Evolutionary conservation across 1,140 invertebrate species (phyloP), one percentile per base, ranked within the genome.

Genomic region (Leptopilina boulardi): DNA sequence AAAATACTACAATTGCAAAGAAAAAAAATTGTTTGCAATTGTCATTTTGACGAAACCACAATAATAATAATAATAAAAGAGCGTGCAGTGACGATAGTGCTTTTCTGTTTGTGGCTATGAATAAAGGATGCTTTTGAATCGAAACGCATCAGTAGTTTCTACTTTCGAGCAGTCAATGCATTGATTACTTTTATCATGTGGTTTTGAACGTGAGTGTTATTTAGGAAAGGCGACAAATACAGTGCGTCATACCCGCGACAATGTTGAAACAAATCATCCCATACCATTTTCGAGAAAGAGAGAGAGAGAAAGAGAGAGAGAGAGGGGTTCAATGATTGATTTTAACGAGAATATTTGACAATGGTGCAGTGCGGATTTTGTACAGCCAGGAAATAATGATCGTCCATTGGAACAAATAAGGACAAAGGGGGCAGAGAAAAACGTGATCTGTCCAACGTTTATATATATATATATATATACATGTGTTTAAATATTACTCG

Each of bases 401-500:
- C 59, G 59, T 66, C 13, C 59, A 66, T 66, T 66, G 59, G 59
- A 66, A 66, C 59, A 66, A 66, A 66, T 66, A 66, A 66, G 59
- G 59, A 66, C 59, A 66, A 66, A 66, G 59, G 59, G 59, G 11
- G 30, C 23, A 66, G 23, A 26, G 59, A 66, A 66, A 66, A 66
- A 66, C 59, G 59, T 23, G 23, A 30, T 30, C 4, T 66, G 59
- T 66, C 59, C 11, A 59, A 9, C 59, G 11, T 66, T 3, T 66
- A 66, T 21, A 66, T 66, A 21, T 56, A 18, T 26, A 23, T 34
- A 34, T 34, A 34, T 34, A 34, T 38, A 6, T 9, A 38, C 34
- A 21, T 59, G 56, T 66, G 59, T 30, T 51, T 51, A 51, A 51
- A 66, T 66, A 30, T 66, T 66, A 8, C 59, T 30, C 59, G n/a